Evolutionary conservation across 2,888 invertebrate species (phyloP).

Genomic region (Pyrgus malvae): DNA sequence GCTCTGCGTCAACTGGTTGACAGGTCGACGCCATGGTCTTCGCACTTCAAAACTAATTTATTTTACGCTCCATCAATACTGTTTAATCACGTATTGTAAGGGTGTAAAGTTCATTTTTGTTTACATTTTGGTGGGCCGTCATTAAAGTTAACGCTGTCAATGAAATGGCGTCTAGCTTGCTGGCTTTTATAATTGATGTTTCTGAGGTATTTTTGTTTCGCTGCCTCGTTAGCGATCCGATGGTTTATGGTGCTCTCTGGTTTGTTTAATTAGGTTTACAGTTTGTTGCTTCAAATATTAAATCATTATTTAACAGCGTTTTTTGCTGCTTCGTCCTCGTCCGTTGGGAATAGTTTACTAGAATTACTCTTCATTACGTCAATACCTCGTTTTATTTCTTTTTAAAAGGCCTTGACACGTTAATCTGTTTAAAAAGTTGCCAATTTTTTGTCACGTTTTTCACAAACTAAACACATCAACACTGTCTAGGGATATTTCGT

Average conservation of each 20-base stretch:
- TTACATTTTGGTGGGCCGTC: background rate
- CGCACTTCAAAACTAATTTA: conserved; percentile 8
- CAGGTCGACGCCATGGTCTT: conserved; percentile 33
- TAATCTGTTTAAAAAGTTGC: too few species aligned
- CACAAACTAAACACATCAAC: too few species aligned
- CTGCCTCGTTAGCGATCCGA: background rate
- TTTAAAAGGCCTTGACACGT: too few species aligned
- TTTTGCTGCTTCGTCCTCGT: background rate
- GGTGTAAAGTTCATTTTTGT: conserved; percentile 10
- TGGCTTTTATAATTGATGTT: conserved; percentile 9
- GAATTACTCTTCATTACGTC: too few species aligned
- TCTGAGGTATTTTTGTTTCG: conserved; percentile 14
- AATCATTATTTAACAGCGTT: background rate
- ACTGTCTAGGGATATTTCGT: too few species aligned
- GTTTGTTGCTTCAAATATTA: background rate
- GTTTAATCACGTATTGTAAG: background rate
- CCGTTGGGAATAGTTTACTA: too few species aligned
- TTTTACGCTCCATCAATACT: background rate
- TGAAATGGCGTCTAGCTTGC: conserved; percentile 19
- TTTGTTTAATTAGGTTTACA: conserved; percentile 11
- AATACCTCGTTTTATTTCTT: too few species aligned
- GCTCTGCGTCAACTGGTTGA: conserved; percentile 51
- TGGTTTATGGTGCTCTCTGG: conserved; percentile 2
- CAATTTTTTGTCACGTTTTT: too few species aligned
- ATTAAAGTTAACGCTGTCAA: conserved; percentile 6